Evolutionary conservation across 1,140 invertebrate species (phyloP).

Genomic region (Rhagoletis pomonella): DNA sequence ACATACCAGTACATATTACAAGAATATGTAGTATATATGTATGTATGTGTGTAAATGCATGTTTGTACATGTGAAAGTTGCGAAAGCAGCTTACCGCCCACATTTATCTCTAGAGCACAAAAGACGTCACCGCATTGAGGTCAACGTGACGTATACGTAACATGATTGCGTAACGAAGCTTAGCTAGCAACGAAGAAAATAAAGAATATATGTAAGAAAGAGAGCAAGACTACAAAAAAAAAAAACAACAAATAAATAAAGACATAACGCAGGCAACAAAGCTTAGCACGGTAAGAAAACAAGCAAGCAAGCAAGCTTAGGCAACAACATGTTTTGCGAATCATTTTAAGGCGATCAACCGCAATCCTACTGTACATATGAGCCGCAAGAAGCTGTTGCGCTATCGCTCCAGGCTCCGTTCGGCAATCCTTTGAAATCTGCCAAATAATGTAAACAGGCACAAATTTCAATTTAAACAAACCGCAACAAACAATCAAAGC

Average conservation of each 20-base stretch:
- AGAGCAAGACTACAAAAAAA: too few species aligned
- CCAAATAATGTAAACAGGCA: slow-evolving; percentile 48
- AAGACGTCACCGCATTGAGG: slow-evolving; percentile 10
- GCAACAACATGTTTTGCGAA: slow-evolving; percentile 21
- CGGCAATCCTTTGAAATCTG: slow-evolving; percentile 11
- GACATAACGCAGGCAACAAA: neutral
- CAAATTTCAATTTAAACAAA: slow-evolving; percentile 46
- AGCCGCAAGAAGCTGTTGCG: neutral
- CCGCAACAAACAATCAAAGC: slow-evolving; percentile 37
- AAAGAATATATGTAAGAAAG: too few species aligned
- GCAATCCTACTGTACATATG: neutral
- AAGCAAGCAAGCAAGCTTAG: neutral
- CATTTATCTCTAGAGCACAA: neutral
- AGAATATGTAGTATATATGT: too few species aligned
- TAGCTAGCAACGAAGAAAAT: too few species aligned
- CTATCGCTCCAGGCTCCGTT: neutral
- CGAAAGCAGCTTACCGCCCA: too few species aligned
- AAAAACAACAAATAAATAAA: neutral
- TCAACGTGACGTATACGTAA: slow-evolving; percentile 44
- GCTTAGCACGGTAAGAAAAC: neutral
- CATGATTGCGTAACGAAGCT: slow-evolving; percentile 18
- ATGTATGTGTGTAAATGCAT: too few species aligned
- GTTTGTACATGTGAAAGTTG: too few species aligned
- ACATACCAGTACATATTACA: too few species aligned
- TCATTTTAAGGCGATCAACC: slow-evolving; percentile 43